Conservation (phyloP, 2,888 invertebrate species). For the Melangyna quadrimaculata region DNA sequence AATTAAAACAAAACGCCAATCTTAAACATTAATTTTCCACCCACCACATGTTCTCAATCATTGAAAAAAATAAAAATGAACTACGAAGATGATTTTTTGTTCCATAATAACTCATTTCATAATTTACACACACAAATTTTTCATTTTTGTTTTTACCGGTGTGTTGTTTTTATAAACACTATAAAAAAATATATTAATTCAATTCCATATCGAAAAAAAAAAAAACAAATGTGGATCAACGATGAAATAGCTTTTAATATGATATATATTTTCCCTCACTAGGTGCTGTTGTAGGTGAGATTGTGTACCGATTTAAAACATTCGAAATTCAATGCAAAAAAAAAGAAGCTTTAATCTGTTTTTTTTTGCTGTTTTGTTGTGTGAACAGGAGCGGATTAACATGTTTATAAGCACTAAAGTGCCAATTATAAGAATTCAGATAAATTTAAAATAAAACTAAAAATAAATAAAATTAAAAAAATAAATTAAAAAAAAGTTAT, state of each 20-base stretch:
- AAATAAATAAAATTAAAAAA: too few species aligned
- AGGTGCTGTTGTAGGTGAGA: neutral
- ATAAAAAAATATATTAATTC: conserved; percentile 27
- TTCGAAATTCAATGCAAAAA: conserved; percentile 21
- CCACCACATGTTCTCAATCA: conserved; percentile 10
- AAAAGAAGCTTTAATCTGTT: neutral
- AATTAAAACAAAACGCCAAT: neutral
- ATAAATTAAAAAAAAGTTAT: too few species aligned
- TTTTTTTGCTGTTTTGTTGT: neutral
- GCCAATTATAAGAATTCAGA: too few species aligned
- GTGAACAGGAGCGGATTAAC: neutral
- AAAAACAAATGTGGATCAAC: conserved; percentile 6
- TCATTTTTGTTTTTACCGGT: conserved; percentile 5
- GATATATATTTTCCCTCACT: conserved; percentile 6
- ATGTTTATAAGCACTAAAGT: rapidly evolving
- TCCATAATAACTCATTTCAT: conserved; percentile 56
- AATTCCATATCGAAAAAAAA: neutral
- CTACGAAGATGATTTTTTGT: conserved; percentile 23
- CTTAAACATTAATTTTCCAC: conserved; percentile 19
- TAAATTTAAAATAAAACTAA: too few species aligned
- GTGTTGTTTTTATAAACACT: conserved; percentile 45
- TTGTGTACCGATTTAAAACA: neutral
- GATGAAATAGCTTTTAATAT: conserved; percentile 4
- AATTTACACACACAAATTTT: conserved; percentile 28
- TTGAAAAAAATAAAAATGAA: neutral